Evolutionary conservation across 2,888 invertebrate species (phyloP), one percentile per base, ranked within the genome.

Genomic region (Cryptus viduatorius): DNA sequence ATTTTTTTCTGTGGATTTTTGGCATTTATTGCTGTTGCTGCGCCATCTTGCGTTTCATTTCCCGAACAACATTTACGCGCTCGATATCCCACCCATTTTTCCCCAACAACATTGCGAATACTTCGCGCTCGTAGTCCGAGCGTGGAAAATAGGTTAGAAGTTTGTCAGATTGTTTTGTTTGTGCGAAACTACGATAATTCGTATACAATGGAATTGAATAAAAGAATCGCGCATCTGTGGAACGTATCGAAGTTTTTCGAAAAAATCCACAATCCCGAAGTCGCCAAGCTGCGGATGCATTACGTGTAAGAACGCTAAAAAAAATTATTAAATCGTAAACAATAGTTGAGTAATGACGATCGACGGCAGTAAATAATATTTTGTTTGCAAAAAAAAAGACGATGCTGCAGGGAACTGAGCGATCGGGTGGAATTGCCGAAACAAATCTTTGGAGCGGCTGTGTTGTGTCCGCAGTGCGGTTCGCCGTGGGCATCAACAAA

Each of bases 401-500:
- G 87, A 73, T 88, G 88, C 84, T 92, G 92, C 86, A 89, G 85
- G 75, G 85, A 79, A 53, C 19, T 87, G 3, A 72, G 79, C 19
- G 73, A 81, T 4, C 79, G 64, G 2, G 67, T 88, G 5, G 85
- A 89, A 37, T 78, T 92, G 73, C 90, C 91, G 8, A 88, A 89
- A 42, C 83, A 90, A 79, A 84, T 87, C 78, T 92, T 92, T 88
- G 90, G 91, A 7, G 87, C 89, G 0, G 82, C 87, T 0, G 68
- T 73, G 10, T 90, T 92, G 89, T 93, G 93, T 83, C 79, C 86
- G 3, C 78, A 90, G 78, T 93, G 93, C 72, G 92, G 92, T 48
- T 88, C 90, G 0, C 82, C 90, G 3, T 93, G 93, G 92, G 85
- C 79, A 2, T 87, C 87, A 4, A 82, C 88, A 42, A 82, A 89